Evolutionary conservation across 2,113 vertebrate species (phyloP), one percentile per base, ranked within the genome.

Genomic region (Carassius auratus): DNA sequence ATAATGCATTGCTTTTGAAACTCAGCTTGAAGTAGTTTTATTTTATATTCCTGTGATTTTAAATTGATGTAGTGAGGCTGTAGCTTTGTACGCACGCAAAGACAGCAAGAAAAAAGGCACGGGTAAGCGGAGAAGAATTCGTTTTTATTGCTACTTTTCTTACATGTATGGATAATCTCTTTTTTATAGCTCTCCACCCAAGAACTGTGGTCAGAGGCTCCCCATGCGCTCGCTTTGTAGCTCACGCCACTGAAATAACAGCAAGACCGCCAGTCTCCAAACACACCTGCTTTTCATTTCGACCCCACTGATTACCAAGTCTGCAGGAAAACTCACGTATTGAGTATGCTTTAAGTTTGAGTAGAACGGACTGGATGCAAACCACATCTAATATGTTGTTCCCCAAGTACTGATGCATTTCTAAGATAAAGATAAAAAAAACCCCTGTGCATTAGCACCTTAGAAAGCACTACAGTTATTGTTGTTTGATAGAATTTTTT

Each of bases 241-340:
- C 87, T 77, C 84, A 83, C 36, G 74, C 75, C 42, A 78, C 62
- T 83, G 86, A 76, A 83, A 83, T 86, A 86, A 83, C 75, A 83
- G 71, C 74, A 77, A 64, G 26, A 84, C 73, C 81, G 12, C 79
- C 13, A 33, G 61, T 66, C 64, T 57, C 80, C 83, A 80, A 82
- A 86, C 75, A 87, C 86, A 87, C 85, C 81, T 83, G 80, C 74
- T 77, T 83, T 82, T 84, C 52, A 78, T 84, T 83, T 83, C 45
- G 21, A n/a, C 38, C n/a, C 17, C 15, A 64, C 78, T 81, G 38
- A 81, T 81, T 81, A 66, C n/a, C 21, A 76, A 55, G 61, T 76
- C 50, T 62, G 15, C 2, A 19, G 6, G 57, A 21, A 38, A 74
- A 50, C 75, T 79, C 14, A 42, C 71, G 9, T 71, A 69, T 17